Base-by-base conservation (phyloP, 2,888 invertebrate species). In the Leptarthrus brevirostris region DNA sequence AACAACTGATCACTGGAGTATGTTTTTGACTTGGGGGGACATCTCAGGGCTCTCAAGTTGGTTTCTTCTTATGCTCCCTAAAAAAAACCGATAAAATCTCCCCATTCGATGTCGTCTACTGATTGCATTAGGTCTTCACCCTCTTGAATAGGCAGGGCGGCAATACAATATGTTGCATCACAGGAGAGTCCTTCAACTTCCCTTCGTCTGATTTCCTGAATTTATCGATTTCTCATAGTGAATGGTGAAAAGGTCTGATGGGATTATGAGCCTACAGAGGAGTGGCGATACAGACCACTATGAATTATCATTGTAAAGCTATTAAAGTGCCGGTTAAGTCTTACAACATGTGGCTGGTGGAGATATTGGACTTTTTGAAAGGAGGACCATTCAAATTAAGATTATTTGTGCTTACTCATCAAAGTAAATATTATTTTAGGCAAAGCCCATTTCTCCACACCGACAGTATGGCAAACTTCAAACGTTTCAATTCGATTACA, bases 251-350 rank as follows among this genome's bases (percentile, higher is more conserved):
- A 14, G 5, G 14, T 26, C 5, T 30, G 30, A 56, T n/a, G 61
- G 20, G 40, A 61, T 61, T 61, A 61, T 40, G 36, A 12, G n/a
- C 40, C 36, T 20, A 22, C n/a, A n/a, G 22, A 40, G 61, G 61
- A 20, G 61, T 56, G 61, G 22, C 47, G 16, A 5, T 61, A 22
- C 22, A 12, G 20, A 12, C 22, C 20, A 18, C 40, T 36, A 40
- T 61, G 61, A 61, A n/a, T n/a, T n/a, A 61, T 61, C 61, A 61
- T 40, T 61, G 40, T 1, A 61, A 61, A 61, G 36, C 18, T 18
- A 36, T 40, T 22, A 61, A 18, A 20, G n/a, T 10, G 5, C 44
- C 20, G 18, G 26, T 22, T 30, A 22, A 26, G 30, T 56, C 14
- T 30, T 26, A 12, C 16, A 54, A 26, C 56, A 5, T 14, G 10